Percentiles rank a stretch among this genome's conserved stretches.
These are phyloP conservation scores for Steinernema hermaphroditum DNA, from an alignment of 2,888 invertebrate genomes.

Conservation along the genomic window DNA sequence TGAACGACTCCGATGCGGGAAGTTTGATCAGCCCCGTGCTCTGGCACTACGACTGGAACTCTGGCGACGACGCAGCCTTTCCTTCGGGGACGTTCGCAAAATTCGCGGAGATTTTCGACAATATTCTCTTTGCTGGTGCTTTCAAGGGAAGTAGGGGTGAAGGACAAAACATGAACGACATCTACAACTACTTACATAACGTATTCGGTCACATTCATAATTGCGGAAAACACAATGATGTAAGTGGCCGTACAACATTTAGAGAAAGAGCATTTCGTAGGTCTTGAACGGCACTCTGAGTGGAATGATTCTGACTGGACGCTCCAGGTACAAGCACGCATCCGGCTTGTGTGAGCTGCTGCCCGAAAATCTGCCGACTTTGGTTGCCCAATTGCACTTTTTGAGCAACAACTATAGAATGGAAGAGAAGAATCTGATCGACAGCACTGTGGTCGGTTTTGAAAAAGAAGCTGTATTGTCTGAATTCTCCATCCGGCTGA, in stretches of 20 bases:
- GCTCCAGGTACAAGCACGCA: conserved; percentile 69
- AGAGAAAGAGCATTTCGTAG: conserved; percentile 31
- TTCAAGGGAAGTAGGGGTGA: conserved; percentile 83
- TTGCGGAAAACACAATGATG: conserved; percentile 28
- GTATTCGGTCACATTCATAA: conserved; percentile 75
- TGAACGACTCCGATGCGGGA: conserved; percentile 44
- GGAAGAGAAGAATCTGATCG: neutral
- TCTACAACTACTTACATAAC: conserved; percentile 75
- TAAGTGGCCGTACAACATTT: neutral
- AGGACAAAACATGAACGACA: conserved; percentile 74
- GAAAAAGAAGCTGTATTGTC: too few relatives aligned
- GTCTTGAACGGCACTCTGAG: conserved; percentile 37
- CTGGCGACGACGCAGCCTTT: conserved; percentile 49
- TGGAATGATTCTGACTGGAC: conserved; percentile 65
- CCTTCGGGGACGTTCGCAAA: conserved; percentile 56
- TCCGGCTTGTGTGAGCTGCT: conserved; percentile 70
- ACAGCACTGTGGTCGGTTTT: neutral
- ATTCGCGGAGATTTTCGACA: conserved; percentile 70
- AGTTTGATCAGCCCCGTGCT: conserved; percentile 54
- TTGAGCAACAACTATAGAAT: conserved; percentile 31
- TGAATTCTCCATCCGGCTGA: too few relatives aligned
- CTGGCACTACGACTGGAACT: conserved; percentile 20
- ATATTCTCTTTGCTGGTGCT: conserved; percentile 81
- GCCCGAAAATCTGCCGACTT: conserved; percentile 66
- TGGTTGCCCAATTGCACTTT: conserved; percentile 54